Evolutionary conservation across 2,113 vertebrate genomes (phyloP), one percentile per base, ranked within the genome.

Genomic region (Porphyrio hochstetteri): DNA sequence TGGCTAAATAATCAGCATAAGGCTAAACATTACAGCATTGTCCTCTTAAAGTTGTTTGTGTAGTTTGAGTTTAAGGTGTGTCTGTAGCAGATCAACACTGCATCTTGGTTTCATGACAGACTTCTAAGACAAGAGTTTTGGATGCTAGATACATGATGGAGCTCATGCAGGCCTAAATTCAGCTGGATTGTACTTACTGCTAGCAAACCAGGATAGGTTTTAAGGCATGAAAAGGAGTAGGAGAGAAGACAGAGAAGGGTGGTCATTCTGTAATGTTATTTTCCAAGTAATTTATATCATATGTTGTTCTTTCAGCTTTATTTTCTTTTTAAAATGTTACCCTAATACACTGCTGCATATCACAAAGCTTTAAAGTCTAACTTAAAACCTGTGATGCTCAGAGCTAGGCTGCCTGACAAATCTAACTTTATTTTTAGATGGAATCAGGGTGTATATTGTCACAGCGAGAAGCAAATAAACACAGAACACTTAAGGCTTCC

Each of bases 401-500:
- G 57, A 91, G 40, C 65, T 57, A 56, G n/a, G 63, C 85, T 86
- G 60, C 85, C 59, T 92, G 89, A 79, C 48, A 82, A 77, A 81
- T 69, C 18, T 72, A 59, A 25, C 36, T 88, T 79, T 82, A 78
- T 95, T 96, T 96, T 96, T 84, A 85, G 68, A 28, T 60, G 3
- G 84, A 92, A 75, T 59, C 42, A 78, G 44, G 18, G 38, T 94
- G 36, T 63, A 12, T 90, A 44, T 91, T 93, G 67, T 88, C 61
- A 82, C 33, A 68, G 21, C 1, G 6, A 91, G 92, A 92, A 88
- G 56, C 74, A 88, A 92, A 86, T 78, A 88, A 93, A 77, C 71
- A 82, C 27, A 56, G 79, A 95, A 90, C 35, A 57, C 55, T 89
- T 44, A 27, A 60, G 70, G 63, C 33, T 93, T 86, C 76, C 50